Conservation (phyloP, 1,140 invertebrate species). For the Sycophaga agraensis region DNA sequence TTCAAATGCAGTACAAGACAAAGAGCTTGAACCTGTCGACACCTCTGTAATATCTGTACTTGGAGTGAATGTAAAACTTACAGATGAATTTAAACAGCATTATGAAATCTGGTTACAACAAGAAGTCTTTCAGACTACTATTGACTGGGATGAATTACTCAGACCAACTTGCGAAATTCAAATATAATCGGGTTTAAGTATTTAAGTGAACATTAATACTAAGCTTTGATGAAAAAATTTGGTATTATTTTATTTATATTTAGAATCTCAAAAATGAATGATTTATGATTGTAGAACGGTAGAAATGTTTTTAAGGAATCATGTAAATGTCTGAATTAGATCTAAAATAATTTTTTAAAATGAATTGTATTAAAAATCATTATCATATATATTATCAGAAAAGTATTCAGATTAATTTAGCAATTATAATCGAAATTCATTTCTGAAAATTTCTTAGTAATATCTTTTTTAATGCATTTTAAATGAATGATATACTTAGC, state of each 20-base stretch:
- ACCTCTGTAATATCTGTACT: conserved; percentile 83
- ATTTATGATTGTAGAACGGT: too few relatives aligned
- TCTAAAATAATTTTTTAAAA: too few relatives aligned
- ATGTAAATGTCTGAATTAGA: too few relatives aligned
- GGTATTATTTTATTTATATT: background rate
- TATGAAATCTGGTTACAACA: conserved; percentile 96
- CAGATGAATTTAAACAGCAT: conserved; percentile 93
- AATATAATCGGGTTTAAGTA: conserved; percentile 26
- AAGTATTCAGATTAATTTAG: too few relatives aligned
- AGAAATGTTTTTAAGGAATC: too few relatives aligned
- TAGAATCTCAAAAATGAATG: too few relatives aligned
- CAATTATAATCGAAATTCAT: too few relatives aligned
- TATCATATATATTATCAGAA: too few relatives aligned
- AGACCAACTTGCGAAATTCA: conserved; percentile 42
- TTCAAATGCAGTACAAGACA: conserved; percentile 55
- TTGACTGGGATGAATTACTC: conserved; percentile 73
- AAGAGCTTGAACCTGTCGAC: conserved; percentile 83
- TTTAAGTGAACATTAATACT: conserved; percentile 5
- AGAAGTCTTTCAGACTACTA: conserved; percentile 89
- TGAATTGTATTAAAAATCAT: too few relatives aligned
- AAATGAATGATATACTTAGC: too few relatives aligned
- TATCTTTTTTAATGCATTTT: too few relatives aligned
- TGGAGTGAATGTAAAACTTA: conserved; percentile 77
- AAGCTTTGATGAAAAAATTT: conserved; percentile 8
- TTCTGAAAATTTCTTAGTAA: too few relatives aligned